These are phyloP conservation scores for Argyresthia goedartella DNA, from an alignment of 2,888 invertebrate species.

Conservation along the genomic window DNA sequence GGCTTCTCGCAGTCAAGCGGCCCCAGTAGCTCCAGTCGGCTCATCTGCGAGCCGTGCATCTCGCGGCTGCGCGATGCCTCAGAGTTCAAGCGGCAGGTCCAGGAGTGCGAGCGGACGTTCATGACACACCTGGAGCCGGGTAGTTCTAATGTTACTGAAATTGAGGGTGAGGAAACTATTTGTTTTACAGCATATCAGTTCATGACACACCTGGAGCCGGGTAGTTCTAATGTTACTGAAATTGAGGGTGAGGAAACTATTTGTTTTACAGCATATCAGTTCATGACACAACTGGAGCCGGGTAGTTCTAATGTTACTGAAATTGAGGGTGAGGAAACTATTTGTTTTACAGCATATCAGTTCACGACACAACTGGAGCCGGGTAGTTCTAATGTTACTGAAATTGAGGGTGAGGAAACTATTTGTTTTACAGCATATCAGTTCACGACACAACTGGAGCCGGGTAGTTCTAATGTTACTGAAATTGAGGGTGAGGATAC, in stretches of 20 bases:
- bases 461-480: constrained; percentile 19
- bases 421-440: background rate
- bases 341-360: background rate
- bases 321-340: background rate
- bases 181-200: constrained; percentile 19
- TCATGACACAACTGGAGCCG: constrained; percentile 47
- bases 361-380: constrained; percentile 51
- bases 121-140: constrained; percentile 46
- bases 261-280: constrained; percentile 12
- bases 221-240: constrained; percentile 13
- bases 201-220: constrained; percentile 45
- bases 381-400: constrained; percentile 15
- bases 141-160: constrained; percentile 10
- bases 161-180: background rate
- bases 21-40: constrained; percentile 52
- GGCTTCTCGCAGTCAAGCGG: constrained; percentile 46
- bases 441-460: constrained; percentile 48
- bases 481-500: background rate
- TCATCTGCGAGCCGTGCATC: constrained; percentile 60
- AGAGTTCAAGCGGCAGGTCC: constrained; percentile 53
- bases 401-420: background rate
- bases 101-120: constrained; percentile 55
- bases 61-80: constrained; percentile 50
- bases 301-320: constrained; percentile 15
- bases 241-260: background rate